Percentiles rank a stretch among this genome's conserved stretches.
Evolutionary conservation across 2,113 vertebrate genomes (phyloP).

Genomic region (Chionodraco myersi): DNA sequence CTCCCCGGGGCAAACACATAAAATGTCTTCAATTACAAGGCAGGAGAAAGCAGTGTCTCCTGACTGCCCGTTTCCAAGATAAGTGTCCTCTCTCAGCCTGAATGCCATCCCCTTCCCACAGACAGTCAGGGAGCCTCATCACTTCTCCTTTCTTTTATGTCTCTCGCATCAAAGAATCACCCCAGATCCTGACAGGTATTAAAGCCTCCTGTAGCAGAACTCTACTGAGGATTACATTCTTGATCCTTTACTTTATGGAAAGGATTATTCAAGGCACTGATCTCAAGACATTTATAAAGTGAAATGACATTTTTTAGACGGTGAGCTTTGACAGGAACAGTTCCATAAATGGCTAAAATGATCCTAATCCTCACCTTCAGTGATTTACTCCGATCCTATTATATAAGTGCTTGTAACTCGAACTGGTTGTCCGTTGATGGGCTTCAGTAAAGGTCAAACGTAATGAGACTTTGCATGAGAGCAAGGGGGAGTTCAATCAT

Average conservation of each 20-base stretch:
- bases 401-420: neutral
- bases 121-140: slow-evolving; percentile 27
- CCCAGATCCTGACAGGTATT: slow-evolving; percentile 5
- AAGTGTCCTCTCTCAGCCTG: slow-evolving; percentile 25
- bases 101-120: slow-evolving; percentile 74
- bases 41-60: slow-evolving; percentile 38
- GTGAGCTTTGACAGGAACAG: slow-evolving; percentile 9
- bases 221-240: slow-evolving; percentile 60
- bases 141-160: neutral
- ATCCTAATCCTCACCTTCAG: slow-evolving; percentile 36
- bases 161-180: slow-evolving; percentile 2
- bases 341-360: neutral
- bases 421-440: neutral
- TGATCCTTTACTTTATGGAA: slow-evolving; percentile 71
- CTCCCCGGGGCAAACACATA: slow-evolving; percentile 36
- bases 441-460: slow-evolving; percentile 6
- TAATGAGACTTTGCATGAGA: slow-evolving; percentile 7
- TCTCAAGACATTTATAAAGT: slow-evolving; percentile 41
- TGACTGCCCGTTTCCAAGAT: slow-evolving; percentile 36
- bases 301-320: slow-evolving; percentile 11
- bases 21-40: slow-evolving; percentile 57
- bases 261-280: slow-evolving; percentile 56
- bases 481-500: slow-evolving; percentile 1
- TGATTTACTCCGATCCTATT: slow-evolving; percentile 1
- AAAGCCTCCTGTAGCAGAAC: slow-evolving; percentile 17